These are phyloP conservation scores for Pica pica DNA, from an alignment of 2,113 vertebrate species.

Conservation along the genomic window DNA sequence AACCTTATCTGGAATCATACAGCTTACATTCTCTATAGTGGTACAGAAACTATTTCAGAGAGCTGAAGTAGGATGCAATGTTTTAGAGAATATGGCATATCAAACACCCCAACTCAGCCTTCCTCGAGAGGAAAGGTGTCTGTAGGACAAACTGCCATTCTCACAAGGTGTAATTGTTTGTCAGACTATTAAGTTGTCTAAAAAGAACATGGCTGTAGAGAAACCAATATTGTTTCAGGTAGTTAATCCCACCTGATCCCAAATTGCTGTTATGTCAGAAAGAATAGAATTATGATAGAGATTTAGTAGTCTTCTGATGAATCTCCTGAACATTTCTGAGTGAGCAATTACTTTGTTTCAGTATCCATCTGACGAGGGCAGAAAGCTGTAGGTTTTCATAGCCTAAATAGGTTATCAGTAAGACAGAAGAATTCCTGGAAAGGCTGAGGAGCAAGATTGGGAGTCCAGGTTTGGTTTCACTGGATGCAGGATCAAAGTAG, in stretches of 20 bases:
- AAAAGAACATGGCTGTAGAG: background rate
- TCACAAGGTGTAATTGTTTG: background rate
- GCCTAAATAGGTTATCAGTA: background rate
- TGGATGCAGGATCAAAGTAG: background rate
- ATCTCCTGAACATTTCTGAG: background rate
- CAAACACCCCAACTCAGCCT: background rate
- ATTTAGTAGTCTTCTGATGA: background rate
- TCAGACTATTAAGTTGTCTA: background rate
- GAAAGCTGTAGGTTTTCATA: background rate
- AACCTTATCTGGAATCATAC: background rate
- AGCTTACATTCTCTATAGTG: background rate
- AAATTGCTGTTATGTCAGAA: background rate
- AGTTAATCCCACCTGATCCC: background rate
- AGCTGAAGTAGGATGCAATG: background rate
- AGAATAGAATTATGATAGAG: background rate
- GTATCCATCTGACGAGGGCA: background rate
- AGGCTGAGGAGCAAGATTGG: fast-evolving
- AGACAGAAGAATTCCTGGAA: background rate
- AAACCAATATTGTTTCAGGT: background rate
- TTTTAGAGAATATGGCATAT: background rate
- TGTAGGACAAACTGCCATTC: background rate
- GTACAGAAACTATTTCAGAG: background rate
- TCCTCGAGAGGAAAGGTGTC: background rate
- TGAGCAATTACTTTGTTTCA: background rate
- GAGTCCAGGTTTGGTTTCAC: background rate